Base-by-base conservation (phyloP, 2,113 vertebrate species). In the Pristiophorus japonicus region DNA sequence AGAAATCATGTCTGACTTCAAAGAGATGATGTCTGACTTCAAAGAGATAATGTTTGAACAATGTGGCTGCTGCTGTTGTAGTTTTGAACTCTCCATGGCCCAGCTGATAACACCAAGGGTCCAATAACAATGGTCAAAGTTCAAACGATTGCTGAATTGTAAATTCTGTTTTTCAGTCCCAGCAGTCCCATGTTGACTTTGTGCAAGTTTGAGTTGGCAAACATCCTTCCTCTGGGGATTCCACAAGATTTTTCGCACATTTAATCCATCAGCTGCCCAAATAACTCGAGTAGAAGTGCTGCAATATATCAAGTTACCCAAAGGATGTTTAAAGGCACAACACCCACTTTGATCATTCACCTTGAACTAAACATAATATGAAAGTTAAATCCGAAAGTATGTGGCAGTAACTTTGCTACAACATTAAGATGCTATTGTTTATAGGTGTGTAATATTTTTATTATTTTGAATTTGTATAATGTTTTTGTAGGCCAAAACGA, bases 251-350 rank as follows among this genome's bases (percentile, higher is more conserved):
- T 42, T 93, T 65, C 62, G 42, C 90, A 93, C 62, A 93, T 42
- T 66, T 62, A 63, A 42, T 93, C 62, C n/a, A 24, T 93, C 90
- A 93, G 90, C 90, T 65, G n/a, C n/a, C 90, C 90, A 93, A 65
- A 55, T 88, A 88, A 88, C 27, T 55, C 30, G 27, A 81, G n/a
- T 42, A 22, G 62, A 66, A 93, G n/a, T 20, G 90, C 90, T 42
- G 90, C 90, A 88, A 88, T 14, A 55, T 88, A 88, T 51, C 11
- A 27, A 88, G 47, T 55, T 88, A 88, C 47, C 24, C 59, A 65
- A 63, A 65, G 90, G n/a, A 2, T 3, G 20, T 94, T 94, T 94
- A 94, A 94, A 66, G 65, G 63, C n/a, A 42, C 38, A 45, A 24
- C 20, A 65, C 16, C 34, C 24, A 27, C 11, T 90, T 27, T 90